These are phyloP conservation scores for Drosophila prosaltans DNA, from an alignment of 1,140 invertebrate genomes.

Conservation along the genomic window DNA sequence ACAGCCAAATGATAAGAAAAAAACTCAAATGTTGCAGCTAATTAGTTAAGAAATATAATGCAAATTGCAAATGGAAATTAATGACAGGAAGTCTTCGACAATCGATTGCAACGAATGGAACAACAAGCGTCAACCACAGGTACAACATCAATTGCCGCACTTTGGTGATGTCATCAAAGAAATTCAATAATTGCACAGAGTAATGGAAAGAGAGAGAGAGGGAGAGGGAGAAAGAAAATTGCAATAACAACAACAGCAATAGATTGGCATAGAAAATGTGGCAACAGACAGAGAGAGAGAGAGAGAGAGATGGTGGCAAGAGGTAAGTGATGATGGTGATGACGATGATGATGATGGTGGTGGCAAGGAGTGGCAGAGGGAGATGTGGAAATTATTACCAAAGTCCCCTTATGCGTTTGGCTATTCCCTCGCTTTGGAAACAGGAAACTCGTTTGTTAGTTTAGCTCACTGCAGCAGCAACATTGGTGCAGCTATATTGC, in stretches of 20 bases:
- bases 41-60: conserved; percentile 10
- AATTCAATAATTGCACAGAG: conserved; percentile 12
- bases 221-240: conserved; percentile 33
- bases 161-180: conserved; percentile 20
- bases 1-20: too few relatives aligned
- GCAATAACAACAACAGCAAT: conserved; percentile 8
- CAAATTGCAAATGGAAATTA: conserved; percentile 12
- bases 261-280: background rate
- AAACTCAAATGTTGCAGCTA: background rate
- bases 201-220: background rate
- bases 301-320: background rate
- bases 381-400: background rate
- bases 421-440: conserved; percentile 2
- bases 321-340: background rate
- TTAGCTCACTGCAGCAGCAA: conserved; percentile 21
- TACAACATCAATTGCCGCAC: conserved; percentile 24
- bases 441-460: conserved; percentile 26
- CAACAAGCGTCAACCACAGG: conserved; percentile 5
- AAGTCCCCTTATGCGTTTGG: conserved; percentile 3
- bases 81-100: conserved; percentile 16
- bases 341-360: background rate
- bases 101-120: conserved; percentile 27
- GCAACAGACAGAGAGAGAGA: background rate
- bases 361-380: background rate
- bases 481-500: background rate